A percentile compares a stretch with the other conserved stretches of the same genome.
Evolutionary conservation across 2,797 vertebrate species (phyloP).

Genomic region (Malacoraja senta): DNA sequence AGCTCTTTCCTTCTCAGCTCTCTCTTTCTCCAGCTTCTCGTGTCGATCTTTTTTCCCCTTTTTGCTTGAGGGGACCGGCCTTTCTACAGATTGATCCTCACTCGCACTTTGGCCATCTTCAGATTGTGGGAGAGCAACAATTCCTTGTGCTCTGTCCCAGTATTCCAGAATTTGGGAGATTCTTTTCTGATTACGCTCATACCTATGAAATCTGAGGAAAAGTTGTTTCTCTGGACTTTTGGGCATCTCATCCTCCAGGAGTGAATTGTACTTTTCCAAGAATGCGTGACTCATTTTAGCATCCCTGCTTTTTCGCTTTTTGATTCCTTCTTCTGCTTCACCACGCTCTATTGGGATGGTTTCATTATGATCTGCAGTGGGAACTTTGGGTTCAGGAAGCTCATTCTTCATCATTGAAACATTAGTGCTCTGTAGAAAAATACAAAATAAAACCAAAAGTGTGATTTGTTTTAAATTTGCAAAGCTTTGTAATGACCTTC

Average conservation of each 20-base stretch:
- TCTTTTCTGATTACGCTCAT: conserved; percentile 58
- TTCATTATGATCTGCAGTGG: conserved; percentile 50
- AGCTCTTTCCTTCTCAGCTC: conserved; percentile 43
- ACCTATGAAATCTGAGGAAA: conserved; percentile 58
- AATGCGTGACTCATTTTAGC: conserved; percentile 3
- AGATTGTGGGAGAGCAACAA: conserved; percentile 46
- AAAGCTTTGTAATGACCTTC: neutral
- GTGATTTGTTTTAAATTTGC: neutral
- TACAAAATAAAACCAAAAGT: neutral
- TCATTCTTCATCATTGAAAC: neutral
- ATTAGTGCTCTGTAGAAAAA: neutral
- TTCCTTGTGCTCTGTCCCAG: conserved; percentile 71
- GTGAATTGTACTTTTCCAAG: neutral
- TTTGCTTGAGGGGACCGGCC: conserved; percentile 54
- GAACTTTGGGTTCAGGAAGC: conserved; percentile 40
- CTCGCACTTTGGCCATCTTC: conserved; percentile 49
- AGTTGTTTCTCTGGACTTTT: conserved; percentile 53
- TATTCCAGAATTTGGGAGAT: conserved; percentile 56
- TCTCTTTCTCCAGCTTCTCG: conserved; percentile 52
- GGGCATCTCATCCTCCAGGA: conserved; percentile 42
- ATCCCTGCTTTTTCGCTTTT: conserved; percentile 47
- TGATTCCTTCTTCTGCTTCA: conserved; percentile 49
- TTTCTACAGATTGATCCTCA: conserved; percentile 50
- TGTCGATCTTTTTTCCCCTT: conserved; percentile 55
- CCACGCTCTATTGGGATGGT: conserved; percentile 40